These are phyloP conservation scores for Diaphora mendica DNA, from an alignment of 2,888 invertebrate genomes.

Conservation along the genomic window DNA sequence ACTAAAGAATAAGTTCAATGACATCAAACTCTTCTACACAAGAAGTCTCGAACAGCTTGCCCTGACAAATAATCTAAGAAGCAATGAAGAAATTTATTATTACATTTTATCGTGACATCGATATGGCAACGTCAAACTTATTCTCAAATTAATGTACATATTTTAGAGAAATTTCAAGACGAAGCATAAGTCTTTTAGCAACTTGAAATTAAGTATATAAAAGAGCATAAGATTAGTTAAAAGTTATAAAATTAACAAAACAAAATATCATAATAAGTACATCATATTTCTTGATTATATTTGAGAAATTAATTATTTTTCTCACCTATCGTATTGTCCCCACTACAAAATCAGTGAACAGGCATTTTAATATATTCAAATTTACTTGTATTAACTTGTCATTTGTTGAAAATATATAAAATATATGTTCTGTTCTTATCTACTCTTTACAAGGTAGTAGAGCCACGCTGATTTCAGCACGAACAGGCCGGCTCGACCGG, in stretches of 20 bases:
- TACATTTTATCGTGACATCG: background rate
- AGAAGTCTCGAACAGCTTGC: background rate
- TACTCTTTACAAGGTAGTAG: too few relatives aligned
- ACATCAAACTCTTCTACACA: background rate
- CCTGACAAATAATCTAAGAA: background rate
- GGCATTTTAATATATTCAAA: too few relatives aligned
- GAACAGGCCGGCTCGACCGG: too few relatives aligned
- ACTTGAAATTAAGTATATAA: constrained; percentile 15
- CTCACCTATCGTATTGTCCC: too few relatives aligned
- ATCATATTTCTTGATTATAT: background rate
- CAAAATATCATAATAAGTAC: background rate
- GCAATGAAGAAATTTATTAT: background rate
- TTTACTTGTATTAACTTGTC: too few relatives aligned
- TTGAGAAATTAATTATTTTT: too few relatives aligned
- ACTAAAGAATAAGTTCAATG: background rate
- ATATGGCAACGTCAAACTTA: constrained; percentile 5
- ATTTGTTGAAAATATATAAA: too few relatives aligned
- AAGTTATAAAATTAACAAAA: background rate
- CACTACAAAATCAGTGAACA: too few relatives aligned
- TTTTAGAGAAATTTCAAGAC: constrained; percentile 11
- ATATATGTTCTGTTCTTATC: too few relatives aligned
- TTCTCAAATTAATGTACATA: constrained; percentile 17
- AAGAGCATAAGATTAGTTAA: constrained; percentile 1
- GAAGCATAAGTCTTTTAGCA: constrained; percentile 3
- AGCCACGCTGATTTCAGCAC: too few relatives aligned